These are phyloP conservation scores for Leptopilina myrica DNA, from an alignment of 2,888 invertebrate genomes.

Conservation along the genomic window DNA sequence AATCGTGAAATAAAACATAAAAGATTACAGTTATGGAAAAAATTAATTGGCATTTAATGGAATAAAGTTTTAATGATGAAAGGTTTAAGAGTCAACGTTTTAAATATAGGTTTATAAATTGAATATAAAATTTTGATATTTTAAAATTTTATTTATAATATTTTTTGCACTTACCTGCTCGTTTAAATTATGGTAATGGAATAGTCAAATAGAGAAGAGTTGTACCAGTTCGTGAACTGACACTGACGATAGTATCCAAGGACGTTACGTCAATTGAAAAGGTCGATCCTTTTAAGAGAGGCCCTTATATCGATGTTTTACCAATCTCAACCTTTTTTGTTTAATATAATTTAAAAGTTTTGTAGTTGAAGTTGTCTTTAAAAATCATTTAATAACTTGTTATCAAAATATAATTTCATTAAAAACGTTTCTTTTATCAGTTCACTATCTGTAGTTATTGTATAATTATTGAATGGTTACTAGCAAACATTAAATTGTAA, in stretches of 20 bases:
- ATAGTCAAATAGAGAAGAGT: conserved; percentile 19
- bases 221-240: conserved; percentile 55
- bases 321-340: conserved; percentile 71
- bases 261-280: conserved; percentile 73
- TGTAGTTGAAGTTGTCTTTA: neutral
- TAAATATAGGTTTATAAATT: no score
- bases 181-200: neutral
- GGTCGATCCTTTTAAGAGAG: conserved; percentile 74
- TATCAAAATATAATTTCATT: neutral
- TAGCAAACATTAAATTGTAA: no score
- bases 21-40: neutral
- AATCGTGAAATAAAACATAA: neutral
- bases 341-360: conserved; percentile 56
- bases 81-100: no score
- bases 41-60: no score
- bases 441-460: no score
- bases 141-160: neutral
- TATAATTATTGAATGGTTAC: no score
- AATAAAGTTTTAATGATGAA: no score
- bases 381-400: neutral
- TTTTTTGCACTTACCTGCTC: conserved; percentile 7
- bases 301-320: conserved; percentile 69
- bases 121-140: no score
- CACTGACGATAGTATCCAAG: conserved; percentile 60
- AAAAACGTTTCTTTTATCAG: no score